Conservation (phyloP, 1,140 invertebrate genomes). For the Melanaphis sacchari region DNA sequence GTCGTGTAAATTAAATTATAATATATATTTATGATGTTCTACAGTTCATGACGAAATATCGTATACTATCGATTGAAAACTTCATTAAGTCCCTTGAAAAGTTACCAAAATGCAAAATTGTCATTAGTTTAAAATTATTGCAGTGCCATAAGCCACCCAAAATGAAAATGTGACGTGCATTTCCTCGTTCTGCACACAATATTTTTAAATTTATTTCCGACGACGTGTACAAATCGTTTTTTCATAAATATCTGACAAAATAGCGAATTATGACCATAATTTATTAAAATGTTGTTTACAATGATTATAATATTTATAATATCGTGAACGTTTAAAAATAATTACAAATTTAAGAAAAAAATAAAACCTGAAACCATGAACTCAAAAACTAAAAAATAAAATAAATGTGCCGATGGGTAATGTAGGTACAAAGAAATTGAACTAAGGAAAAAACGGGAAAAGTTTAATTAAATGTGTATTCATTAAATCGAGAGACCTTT, state of each 20-base stretch:
- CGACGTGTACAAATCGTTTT: not conserved
- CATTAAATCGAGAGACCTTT: no score
- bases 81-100: not conserved
- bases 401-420: not conserved
- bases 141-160: not conserved
- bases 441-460: not conserved
- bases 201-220: constrained; percentile 23
- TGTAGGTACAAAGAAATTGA: not conserved
- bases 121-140: not conserved
- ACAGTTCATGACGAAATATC: not conserved
- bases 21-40: not conserved
- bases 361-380: not conserved
- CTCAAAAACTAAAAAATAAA: not conserved
- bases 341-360: not conserved
- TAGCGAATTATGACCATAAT: not conserved
- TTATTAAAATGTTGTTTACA: not conserved
- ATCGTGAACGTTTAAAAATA: not conserved
- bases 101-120: not conserved
- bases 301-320: not conserved
- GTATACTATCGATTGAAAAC: not conserved
- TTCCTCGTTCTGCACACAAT: not conserved
- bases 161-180: no score
- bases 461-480: not conserved
- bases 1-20: not conserved
- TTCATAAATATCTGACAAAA: not conserved